phyloP scores from a whole-genome alignment of 2,113 vertebrate species.

The Sylvietta virens region DNA sequence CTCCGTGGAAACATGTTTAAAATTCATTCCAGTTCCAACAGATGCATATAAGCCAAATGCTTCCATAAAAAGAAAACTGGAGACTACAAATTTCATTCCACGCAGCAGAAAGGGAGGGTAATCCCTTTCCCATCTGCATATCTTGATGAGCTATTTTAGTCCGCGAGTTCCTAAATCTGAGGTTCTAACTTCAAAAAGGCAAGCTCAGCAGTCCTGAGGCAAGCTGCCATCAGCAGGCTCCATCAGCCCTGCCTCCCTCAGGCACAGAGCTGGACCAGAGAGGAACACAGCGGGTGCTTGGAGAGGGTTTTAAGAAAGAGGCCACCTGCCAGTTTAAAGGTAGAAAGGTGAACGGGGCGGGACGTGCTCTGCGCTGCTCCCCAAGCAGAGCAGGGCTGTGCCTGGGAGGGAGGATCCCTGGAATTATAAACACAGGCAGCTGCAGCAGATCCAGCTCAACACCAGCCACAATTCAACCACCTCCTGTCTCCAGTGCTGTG shows the following conservation, averaged over 20 bases:
- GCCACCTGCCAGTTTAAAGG: neutral
- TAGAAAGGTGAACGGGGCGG: neutral
- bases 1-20: slow-evolving; percentile 27
- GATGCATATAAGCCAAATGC: neutral
- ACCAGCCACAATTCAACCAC: neutral
- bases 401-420: neutral
- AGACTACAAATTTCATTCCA: neutral
- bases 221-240: neutral
- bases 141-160: slow-evolving; percentile 2
- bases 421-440: neutral
- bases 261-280: neutral
- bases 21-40: slow-evolving; percentile 16
- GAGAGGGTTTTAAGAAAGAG: neutral
- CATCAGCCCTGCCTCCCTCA: neutral
- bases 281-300: neutral
- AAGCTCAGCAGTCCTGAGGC: neutral
- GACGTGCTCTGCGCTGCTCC: neutral
- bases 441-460: neutral
- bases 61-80: slow-evolving; percentile 9
- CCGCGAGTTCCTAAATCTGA: neutral
- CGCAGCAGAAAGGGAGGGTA: neutral
- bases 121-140: neutral
- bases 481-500: neutral
- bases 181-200: neutral
- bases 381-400: rapidly evolving